Evolutionary conservation across 2,797 vertebrate species (phyloP).

Genomic region (Odontamblyopus rebecca): DNA sequence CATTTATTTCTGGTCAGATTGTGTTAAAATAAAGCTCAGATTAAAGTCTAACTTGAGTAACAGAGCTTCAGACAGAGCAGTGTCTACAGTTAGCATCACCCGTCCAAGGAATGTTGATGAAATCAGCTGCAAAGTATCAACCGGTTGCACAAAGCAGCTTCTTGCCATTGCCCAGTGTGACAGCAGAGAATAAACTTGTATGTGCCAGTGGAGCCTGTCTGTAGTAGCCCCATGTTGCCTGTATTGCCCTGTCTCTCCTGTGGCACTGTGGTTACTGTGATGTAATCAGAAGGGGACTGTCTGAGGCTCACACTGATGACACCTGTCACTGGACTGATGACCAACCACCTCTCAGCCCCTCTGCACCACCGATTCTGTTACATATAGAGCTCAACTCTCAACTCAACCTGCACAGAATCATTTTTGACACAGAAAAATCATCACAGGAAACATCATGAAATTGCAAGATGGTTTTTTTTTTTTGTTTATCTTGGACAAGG

Average conservation of each 20-base stretch:
- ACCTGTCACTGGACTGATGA: slow-evolving; percentile 31
- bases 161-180: not conserved
- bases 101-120: no score
- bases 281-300: slow-evolving; percentile 21
- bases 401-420: not conserved
- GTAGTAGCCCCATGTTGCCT: not conserved
- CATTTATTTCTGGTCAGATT: no score
- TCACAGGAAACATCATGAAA: not conserved
- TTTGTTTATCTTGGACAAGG: no score
- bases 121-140: no score
- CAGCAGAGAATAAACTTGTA: not conserved
- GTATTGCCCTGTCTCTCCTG: no score
- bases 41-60: no score
- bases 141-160: not conserved
- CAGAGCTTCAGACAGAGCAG: no score
- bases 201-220: not conserved
- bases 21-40: no score
- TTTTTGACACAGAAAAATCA: not conserved
- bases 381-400: not conserved
- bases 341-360: slow-evolving; percentile 18
- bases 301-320: slow-evolving; percentile 21
- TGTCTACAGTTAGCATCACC: no score
- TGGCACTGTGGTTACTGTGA: slow-evolving; percentile 3
- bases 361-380: not conserved
- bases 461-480: not conserved